Evolutionary conservation across 2,797 vertebrate genomes (phyloP), one percentile per base, ranked within the genome.

Genomic region (Rhinatrema bivittatum): DNA sequence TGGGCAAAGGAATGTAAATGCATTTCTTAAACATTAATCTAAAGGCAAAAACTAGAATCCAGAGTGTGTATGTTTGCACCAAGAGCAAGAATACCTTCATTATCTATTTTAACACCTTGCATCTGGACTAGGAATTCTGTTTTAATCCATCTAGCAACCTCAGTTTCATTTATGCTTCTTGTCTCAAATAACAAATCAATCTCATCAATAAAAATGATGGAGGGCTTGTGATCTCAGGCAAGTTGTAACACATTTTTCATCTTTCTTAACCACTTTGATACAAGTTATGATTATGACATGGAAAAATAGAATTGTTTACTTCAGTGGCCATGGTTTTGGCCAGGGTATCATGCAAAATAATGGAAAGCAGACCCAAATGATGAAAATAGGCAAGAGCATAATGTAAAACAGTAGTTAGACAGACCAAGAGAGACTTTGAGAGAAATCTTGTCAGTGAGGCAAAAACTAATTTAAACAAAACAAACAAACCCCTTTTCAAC

Each of bases 21-120:
- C 94, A 87, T 49, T 99, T 99, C 78, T 99, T 96, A 81, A 99
- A 99, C 74, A 95, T 98, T 36, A n/a, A n/a, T n/a, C 95, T 91
- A 70, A 99, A 99, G 56, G 96, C 95, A 45, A 96, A 97, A 74
- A 99, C 96, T 43, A 99, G 79, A 56, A 96, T 95, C 95, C 96
- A 99, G 1, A 95, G 95, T 71, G 99, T 97, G 62, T 99, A 99
- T 70, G 96, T 99, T n/a, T 7, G 96, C 96, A 47, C 96, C 96
- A n/a, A 99, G 86, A 46, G 99, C 96, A 65, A 99, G 82, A 57
- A 99, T 93, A 29, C 94, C 95, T 28, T 99, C 92, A 32, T 98
- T 99, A 77, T 99, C 83, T 56, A 81, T 86, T 16, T 96, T 96
- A 54, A 98, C 95, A 24, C 96, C 95, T 71, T 99, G 95, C 96